phyloP scores from a whole-genome alignment of 2,888 invertebrate species.

The Dendrolimus houi region DNA sequence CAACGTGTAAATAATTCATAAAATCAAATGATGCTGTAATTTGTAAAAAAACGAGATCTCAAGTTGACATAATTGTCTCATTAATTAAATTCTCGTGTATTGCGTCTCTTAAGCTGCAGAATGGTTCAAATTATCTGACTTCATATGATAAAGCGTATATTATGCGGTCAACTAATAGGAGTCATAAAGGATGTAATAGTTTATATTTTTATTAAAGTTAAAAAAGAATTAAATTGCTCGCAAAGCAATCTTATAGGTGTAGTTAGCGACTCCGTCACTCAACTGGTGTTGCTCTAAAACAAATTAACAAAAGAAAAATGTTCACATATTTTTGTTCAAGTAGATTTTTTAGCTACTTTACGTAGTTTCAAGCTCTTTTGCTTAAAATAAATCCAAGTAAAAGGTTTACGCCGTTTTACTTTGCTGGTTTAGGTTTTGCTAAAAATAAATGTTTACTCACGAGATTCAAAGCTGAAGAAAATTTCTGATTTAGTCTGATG shows the following conservation, averaged over 20 bases:
- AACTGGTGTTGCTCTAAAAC: not conserved
- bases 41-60: not conserved
- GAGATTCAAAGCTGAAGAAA: not conserved
- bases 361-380: not conserved
- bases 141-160: not conserved
- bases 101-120: too few relatives aligned
- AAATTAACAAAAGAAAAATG: not conserved
- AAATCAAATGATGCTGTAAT: not conserved
- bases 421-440: not conserved
- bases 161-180: not conserved
- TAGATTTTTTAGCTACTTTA: not conserved
- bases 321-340: not conserved
- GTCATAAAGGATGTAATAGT: not conserved
- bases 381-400: not conserved
- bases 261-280: not conserved
- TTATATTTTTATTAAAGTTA: too few relatives aligned
- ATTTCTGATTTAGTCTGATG: not conserved
- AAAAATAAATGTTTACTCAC: not conserved
- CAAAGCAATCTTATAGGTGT: not conserved
- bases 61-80: not conserved
- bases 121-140: too few relatives aligned
- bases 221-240: not conserved
- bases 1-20: not conserved
- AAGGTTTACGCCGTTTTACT: not conserved
- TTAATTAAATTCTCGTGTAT: not conserved